Evolutionary conservation across 2,113 vertebrate species (phyloP).

Genomic region (Thalassoma bifasciatum): DNA sequence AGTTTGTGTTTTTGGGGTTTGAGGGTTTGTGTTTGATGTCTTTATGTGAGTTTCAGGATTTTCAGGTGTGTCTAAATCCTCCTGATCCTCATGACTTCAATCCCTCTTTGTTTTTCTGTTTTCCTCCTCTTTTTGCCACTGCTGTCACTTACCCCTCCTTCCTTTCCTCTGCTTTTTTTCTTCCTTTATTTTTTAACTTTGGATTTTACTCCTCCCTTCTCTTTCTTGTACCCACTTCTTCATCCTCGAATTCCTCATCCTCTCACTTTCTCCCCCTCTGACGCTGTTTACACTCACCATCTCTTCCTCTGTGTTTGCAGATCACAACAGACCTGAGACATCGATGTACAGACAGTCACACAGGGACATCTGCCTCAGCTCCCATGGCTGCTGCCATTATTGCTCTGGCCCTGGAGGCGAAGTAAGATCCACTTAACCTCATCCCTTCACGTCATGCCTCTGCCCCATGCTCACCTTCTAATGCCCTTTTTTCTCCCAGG

Average conservation of each 20-base stretch:
- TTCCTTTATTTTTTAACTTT: neutral
- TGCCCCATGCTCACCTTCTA: conserved; percentile 38
- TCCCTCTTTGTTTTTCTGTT: conserved; percentile 16
- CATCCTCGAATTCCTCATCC: neutral
- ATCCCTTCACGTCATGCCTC: conserved; percentile 53
- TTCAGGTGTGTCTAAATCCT: conserved; percentile 63
- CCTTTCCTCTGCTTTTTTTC: neutral
- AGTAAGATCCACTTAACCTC: conserved; percentile 88
- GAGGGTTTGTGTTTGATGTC: conserved; percentile 14
- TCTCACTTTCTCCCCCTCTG: neutral
- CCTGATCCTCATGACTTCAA: conserved; percentile 51
- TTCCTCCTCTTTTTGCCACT: conserved; percentile 1
- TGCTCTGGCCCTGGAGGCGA: conserved; percentile 96
- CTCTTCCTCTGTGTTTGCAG: conserved; percentile 79
- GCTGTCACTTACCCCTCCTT: neutral
- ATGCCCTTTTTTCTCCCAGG: conserved; percentile 37
- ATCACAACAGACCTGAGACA: conserved; percentile 98
- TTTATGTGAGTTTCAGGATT: conserved; percentile 56
- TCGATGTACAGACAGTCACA: conserved; percentile 98
- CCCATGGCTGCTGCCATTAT: conserved; percentile 99
- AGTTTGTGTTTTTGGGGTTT: neutral
- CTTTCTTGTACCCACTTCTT: neutral
- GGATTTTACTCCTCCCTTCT: neutral
- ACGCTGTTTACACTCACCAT: neutral
- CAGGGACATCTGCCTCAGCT: conserved; percentile 96